phyloP scores from a whole-genome alignment of 2,113 vertebrate genomes.

The Opisthocomus hoazin region DNA sequence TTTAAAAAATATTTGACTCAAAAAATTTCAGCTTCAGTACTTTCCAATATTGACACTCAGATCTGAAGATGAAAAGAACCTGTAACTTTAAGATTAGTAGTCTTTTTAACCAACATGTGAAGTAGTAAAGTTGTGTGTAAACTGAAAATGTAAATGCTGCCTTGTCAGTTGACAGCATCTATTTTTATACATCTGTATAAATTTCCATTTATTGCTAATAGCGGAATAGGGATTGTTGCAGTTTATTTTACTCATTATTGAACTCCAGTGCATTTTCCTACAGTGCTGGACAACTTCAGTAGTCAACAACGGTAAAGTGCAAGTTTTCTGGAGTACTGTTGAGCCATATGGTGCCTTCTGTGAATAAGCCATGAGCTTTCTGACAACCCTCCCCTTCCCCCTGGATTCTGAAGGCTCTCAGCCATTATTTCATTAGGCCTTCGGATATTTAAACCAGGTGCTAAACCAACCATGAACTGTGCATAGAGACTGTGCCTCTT shows the following conservation, averaged over 20 bases:
- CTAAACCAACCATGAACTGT: neutral
- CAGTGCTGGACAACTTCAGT: neutral
- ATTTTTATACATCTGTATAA: neutral
- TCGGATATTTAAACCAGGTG: neutral
- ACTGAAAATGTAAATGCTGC: neutral
- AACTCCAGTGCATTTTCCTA: neutral
- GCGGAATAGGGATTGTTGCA: neutral
- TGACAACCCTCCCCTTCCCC: neutral
- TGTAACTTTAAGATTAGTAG: neutral
- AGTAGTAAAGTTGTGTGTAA: neutral
- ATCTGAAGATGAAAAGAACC: neutral
- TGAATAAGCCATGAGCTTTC: neutral
- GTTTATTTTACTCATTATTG: neutral
- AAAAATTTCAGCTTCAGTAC: neutral
- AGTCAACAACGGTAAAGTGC: neutral
- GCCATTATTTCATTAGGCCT: neutral
- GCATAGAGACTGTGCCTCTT: neutral
- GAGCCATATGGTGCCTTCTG: neutral
- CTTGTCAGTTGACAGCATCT: neutral
- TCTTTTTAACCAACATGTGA: too few relatives aligned
- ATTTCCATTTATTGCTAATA: neutral
- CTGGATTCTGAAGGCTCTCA: neutral
- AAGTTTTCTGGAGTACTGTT: neutral
- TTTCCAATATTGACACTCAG: neutral
- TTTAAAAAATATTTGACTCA: accelerated